A percentile compares a stretch with the other conserved stretches of the same genome.
Conservation (phyloP, 1,140 invertebrate species). For the Brachionus koreanus region DNA sequence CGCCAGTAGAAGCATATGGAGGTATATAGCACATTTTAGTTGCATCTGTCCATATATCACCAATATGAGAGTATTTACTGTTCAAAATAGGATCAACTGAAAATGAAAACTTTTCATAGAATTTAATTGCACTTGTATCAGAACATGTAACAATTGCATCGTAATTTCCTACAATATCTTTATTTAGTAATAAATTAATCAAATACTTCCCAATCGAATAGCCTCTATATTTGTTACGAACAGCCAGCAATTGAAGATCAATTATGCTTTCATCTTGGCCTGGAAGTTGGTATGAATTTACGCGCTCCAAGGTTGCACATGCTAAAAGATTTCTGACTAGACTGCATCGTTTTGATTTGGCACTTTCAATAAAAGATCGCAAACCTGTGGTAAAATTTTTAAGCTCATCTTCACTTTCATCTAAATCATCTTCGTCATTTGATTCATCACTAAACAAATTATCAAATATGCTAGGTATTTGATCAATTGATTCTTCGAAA, state of each 20-base stretch:
- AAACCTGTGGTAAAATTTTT: not conserved
- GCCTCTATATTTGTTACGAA: constrained; percentile 30
- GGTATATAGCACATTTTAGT: constrained; percentile 43
- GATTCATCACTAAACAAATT: not conserved
- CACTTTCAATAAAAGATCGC: not conserved
- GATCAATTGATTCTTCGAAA: not conserved
- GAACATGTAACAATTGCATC: constrained; percentile 28
- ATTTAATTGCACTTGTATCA: constrained; percentile 29
- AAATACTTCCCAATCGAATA: constrained; percentile 6
- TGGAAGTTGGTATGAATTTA: not conserved
- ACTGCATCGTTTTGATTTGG: not conserved
- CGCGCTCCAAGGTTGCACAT: constrained; percentile 12
- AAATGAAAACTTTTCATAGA: constrained; percentile 37
- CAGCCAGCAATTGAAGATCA: not conserved
- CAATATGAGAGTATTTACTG: constrained; percentile 34
- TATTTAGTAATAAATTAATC: constrained; percentile 24
- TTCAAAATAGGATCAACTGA: not conserved
- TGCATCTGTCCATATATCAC: constrained; percentile 25
- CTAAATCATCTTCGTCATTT: not conserved
- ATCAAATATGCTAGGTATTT: not conserved
- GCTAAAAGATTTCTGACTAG: not conserved
- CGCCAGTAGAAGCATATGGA: not conserved
- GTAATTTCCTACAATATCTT: constrained; percentile 10
- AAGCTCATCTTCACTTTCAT: not conserved
- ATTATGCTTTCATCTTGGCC: not conserved